Base-by-base conservation (phyloP, 2,888 invertebrate species). In the Lasioglossum calceatum region DNA sequence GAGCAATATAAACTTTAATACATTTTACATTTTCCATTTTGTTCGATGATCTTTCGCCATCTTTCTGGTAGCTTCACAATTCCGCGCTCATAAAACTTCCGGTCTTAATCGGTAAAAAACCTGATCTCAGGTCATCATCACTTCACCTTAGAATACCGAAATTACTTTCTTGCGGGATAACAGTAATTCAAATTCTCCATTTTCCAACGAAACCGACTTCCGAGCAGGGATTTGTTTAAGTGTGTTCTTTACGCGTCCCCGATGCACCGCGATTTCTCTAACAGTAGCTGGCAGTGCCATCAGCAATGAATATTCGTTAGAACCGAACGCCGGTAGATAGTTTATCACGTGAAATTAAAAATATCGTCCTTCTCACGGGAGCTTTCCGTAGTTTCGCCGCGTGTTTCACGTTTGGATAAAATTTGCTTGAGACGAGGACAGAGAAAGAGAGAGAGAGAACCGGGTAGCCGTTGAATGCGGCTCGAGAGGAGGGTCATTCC, bases 401-500 rank as follows among this genome's bases (percentile, higher is more conserved):
- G 78, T 79, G 54, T 61, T 79, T 67, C 47, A 61, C 61, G 64
- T 64, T 42, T 54, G 19, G 80, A 42, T 80, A 58, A 86, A 81
- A 88, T 88, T 84, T 70, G 82, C 79, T 86, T 79, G 71, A 61
- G 36, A 4, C 79, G 71, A 73, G 76, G 79, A 36, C 32, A 81
- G 58, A 23, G 23, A 23, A 2, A 8, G 50, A 23, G 50, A 47
- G 47, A 47, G 5, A 50, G 23, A 50, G 44, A 7, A 50, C 0
- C 23, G 8, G 23, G 54, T 23, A 54, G 54, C 50, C 79, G 44
- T 58, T 70, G 72, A 77, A 81, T 44, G 71, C 77, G 61, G 78
- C 72, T 85, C 84, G 54, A 54, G 77, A 58, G 78, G 76, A 85
- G 84, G 88, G 89, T 84, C 89, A 87, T 82, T 85, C 84, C 92